Evolutionary conservation across 2,113 vertebrate genomes (phyloP).

Genomic region (Heptranchias perlo): DNA sequence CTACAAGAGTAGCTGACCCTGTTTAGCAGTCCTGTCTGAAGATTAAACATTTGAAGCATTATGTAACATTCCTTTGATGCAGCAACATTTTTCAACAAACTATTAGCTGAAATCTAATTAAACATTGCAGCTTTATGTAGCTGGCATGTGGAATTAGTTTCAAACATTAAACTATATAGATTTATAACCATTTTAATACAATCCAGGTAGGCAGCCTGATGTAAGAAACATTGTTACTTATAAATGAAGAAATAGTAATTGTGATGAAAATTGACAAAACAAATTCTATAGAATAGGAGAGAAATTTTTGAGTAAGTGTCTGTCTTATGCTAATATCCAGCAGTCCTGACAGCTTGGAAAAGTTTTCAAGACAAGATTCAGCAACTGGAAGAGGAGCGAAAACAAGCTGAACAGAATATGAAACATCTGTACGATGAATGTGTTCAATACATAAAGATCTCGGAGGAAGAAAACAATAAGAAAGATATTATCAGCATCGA

Average conservation of each 20-base stretch:
- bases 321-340: not conserved
- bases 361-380: not conserved
- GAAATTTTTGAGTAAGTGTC: not conserved
- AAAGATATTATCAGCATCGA: not conserved
- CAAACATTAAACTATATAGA: no score
- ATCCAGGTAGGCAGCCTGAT: no score
- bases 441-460: not conserved
- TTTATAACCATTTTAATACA: no score
- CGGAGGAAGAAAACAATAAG: not conserved
- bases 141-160: not conserved
- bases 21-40: not conserved
- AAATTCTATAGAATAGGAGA: not conserved
- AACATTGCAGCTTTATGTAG: not conserved
- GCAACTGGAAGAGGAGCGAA: constrained; percentile 4
- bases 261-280: no score
- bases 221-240: no score
- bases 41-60: not conserved
- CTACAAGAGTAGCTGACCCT: not conserved
- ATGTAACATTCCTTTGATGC: not conserved
- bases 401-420: not conserved
- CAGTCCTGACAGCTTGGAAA: not conserved
- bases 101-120: not conserved
- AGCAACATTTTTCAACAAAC: not conserved
- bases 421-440: not conserved
- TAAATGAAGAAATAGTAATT: no score